These are phyloP conservation scores for Microctonus brassicae DNA, from an alignment of 2,888 invertebrate genomes.

Conservation along the genomic window DNA sequence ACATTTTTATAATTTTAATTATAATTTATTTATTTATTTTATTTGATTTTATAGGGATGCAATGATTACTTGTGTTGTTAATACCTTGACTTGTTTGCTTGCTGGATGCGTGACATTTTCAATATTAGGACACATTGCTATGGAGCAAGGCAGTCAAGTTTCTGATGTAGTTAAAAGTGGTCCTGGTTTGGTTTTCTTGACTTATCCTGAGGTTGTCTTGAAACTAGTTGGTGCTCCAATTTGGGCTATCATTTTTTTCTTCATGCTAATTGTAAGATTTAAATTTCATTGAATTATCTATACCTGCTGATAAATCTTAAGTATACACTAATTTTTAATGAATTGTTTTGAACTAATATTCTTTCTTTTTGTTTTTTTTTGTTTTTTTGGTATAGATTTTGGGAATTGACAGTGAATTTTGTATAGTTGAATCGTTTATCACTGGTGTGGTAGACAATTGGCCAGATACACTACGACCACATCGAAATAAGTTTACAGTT, in stretches of 20 bases:
- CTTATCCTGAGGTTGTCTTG: slow-evolving; percentile 82
- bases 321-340: no score
- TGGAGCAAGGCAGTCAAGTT: slow-evolving; percentile 71
- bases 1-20: not conserved
- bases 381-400: slow-evolving; percentile 72
- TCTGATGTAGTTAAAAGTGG: slow-evolving; percentile 74
- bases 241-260: slow-evolving; percentile 81
- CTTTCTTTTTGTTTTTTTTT: slow-evolving; percentile 12
- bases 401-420: slow-evolving; percentile 83
- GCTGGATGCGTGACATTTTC: slow-evolving; percentile 84
- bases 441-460: slow-evolving; percentile 75
- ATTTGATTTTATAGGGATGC: slow-evolving; percentile 75
- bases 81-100: slow-evolving; percentile 80
- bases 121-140: slow-evolving; percentile 80
- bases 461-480: slow-evolving; percentile 72
- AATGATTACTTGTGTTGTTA: slow-evolving; percentile 79
- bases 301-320: no score
- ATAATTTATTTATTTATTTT: slow-evolving; percentile 4
- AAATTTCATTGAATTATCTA: no score
- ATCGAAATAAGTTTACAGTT: slow-evolving; percentile 78
- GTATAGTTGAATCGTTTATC: slow-evolving; percentile 76
- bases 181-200: slow-evolving; percentile 82
- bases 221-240: slow-evolving; percentile 79
- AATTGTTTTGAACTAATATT: no score
- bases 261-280: slow-evolving; percentile 76